Evolutionary conservation across 2,797 vertebrate genomes (phyloP), one percentile per base, ranked within the genome.

Genomic region (Siniperca obscura): DNA sequence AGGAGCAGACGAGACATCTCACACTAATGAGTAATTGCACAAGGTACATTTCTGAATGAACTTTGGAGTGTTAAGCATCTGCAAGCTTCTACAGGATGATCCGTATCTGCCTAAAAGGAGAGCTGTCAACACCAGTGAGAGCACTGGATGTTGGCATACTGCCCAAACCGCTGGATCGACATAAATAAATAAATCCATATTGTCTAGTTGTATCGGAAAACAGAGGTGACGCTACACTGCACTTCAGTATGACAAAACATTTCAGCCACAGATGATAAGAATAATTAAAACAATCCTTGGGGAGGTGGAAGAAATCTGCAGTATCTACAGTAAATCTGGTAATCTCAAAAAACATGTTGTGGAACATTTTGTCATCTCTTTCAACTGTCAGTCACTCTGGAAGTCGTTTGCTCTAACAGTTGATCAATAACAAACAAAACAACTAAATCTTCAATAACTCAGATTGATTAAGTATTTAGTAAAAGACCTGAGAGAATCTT

Each of bases 11-110:
- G 36, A n/a, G 52, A 80, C 17, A 25, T 40, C 13, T 64, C 36
- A 40, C 7, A 7, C 48, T 86, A 59, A 79, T 80, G n/a, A 80
- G 69, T 55, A 59, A 70, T 74, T 25, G 19, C 7, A n/a, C n/a
- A 3, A 52, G 13, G 22, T 36, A 27, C 0, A n/a, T 30, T 55
- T 55, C 13, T 25, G 2, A 73, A 36, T 53, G 16, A 73, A 27
- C 4, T 10, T 53, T 19, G 8, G 7, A 62, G 7, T 13, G 13
- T 27, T 52, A 11, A 22, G 57, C 21, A 78, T 74, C 14, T 1
- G 16, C 4, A 30, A 55, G 46, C 22, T 40, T 38, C 4, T 7
- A 13, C 5, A 53, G 7, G 27, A 53, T 65, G n/a, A 62, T 72
- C 5, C 0, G 3, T 9, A 57, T 60, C 11, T 57, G 42, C 25